phyloP scores from a whole-genome alignment of 2,888 invertebrate species.

The Sesamia inferens region DNA sequence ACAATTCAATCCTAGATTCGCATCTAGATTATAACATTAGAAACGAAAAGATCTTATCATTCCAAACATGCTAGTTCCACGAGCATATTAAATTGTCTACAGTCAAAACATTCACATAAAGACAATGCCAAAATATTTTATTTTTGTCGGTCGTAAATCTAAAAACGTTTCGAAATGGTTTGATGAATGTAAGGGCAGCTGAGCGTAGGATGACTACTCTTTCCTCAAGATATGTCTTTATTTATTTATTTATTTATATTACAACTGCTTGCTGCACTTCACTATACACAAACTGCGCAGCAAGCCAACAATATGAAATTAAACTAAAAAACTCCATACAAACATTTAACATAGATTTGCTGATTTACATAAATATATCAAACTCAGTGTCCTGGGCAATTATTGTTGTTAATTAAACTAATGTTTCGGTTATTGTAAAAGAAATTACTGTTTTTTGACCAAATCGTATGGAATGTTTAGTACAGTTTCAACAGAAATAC shows the following conservation, averaged over 20 bases:
- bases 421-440: not conserved
- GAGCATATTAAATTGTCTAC: conserved; percentile 15
- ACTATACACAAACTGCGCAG: too few relatives aligned
- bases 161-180: conserved; percentile 40
- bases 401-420: not conserved
- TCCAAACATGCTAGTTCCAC: conserved; percentile 1
- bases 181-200: conserved; percentile 30
- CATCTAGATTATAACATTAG: not conserved
- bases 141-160: conserved; percentile 49
- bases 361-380: too few relatives aligned
- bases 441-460: too few relatives aligned
- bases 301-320: too few relatives aligned
- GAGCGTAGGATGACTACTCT: conserved; percentile 4
- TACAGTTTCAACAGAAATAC: too few relatives aligned
- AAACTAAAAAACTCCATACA: too few relatives aligned
- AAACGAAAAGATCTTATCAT: conserved; percentile 19
- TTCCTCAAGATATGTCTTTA: conserved; percentile 9
- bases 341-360: too few relatives aligned
- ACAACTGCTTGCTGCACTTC: too few relatives aligned
- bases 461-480: too few relatives aligned
- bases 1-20: not conserved
- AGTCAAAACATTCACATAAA: conserved; percentile 30
- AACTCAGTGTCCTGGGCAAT: too few relatives aligned
- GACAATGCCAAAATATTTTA: conserved; percentile 51
- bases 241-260: too few relatives aligned